A percentile compares a stretch with the other conserved stretches of the same genome.
These are phyloP conservation scores for Mandrillus leucophaeus DNA, from an alignment of 2,113 vertebrate species.

Conservation along the genomic window DNA sequence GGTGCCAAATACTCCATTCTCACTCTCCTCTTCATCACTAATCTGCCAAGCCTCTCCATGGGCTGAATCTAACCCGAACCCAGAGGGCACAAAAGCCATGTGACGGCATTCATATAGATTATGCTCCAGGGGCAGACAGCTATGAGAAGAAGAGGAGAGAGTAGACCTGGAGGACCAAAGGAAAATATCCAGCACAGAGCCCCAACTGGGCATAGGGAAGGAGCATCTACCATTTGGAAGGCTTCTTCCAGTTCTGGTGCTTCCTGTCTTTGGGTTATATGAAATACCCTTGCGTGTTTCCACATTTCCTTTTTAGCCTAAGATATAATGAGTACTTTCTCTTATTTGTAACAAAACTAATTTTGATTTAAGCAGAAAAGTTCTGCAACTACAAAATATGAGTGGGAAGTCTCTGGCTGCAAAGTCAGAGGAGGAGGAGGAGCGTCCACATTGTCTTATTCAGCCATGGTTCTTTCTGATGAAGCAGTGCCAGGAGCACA, in stretches of 20 bases:
- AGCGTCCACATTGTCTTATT: not conserved
- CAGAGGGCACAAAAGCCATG: not conserved
- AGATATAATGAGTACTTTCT: not conserved
- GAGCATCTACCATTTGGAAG: fast-evolving
- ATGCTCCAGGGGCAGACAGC: not conserved
- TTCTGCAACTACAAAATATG: not conserved
- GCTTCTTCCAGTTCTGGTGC: fast-evolving
- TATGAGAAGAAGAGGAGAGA: not conserved
- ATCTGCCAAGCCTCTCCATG: not conserved
- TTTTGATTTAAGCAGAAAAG: not conserved
- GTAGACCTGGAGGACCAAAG: not conserved
- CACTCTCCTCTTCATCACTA: not conserved
- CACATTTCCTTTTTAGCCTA: not conserved
- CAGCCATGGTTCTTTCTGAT: not conserved
- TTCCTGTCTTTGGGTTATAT: not conserved
- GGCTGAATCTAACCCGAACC: not conserved
- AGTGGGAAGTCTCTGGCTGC: not conserved
- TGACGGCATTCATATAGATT: not conserved
- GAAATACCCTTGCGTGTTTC: not conserved
- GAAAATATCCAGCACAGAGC: not conserved
- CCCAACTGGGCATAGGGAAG: too few relatives aligned
- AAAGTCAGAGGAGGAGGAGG: not conserved
- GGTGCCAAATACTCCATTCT: fast-evolving
- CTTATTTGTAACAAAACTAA: not conserved
- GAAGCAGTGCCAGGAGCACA: not conserved